Percentiles rank a stretch among this genome's conserved stretches.
Evolutionary conservation across 2,797 vertebrate species (phyloP).

Genomic region (Megaceryle alcyon): DNA sequence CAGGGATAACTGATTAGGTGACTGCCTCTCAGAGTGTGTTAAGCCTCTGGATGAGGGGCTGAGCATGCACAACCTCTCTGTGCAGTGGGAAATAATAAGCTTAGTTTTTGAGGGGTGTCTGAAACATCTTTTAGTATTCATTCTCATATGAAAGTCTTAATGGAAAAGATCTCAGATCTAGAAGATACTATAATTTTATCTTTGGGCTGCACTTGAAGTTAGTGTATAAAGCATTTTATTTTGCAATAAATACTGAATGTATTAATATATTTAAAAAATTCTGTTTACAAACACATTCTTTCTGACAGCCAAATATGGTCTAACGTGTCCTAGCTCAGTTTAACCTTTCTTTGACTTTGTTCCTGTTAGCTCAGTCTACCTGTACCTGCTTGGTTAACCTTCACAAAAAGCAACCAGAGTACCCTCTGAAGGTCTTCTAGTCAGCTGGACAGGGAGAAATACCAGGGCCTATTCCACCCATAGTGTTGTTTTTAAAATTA

Average conservation of each 20-base stretch:
- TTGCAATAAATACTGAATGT: not conserved
- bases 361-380: not conserved
- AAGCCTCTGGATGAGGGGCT: not conserved
- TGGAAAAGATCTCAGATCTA: not conserved
- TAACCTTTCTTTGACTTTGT: not conserved
- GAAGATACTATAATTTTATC: not conserved
- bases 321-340: not conserved
- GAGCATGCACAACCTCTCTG: not conserved
- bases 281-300: not conserved
- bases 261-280: not conserved
- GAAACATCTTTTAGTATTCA: not conserved
- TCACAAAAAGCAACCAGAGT: not conserved
- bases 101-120: not conserved
- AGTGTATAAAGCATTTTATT: not conserved
- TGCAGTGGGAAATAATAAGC: not conserved
- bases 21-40: not conserved
- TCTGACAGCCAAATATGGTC: not conserved
- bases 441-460: not conserved
- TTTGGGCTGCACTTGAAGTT: not conserved
- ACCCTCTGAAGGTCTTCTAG: not conserved
- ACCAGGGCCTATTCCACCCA: not conserved
- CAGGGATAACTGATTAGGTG: not conserved
- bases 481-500: not conserved
- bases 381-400: not conserved
- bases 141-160: not conserved